Conservation (phyloP, 2,888 invertebrate species). For the Abscondita cerata region DNA sequence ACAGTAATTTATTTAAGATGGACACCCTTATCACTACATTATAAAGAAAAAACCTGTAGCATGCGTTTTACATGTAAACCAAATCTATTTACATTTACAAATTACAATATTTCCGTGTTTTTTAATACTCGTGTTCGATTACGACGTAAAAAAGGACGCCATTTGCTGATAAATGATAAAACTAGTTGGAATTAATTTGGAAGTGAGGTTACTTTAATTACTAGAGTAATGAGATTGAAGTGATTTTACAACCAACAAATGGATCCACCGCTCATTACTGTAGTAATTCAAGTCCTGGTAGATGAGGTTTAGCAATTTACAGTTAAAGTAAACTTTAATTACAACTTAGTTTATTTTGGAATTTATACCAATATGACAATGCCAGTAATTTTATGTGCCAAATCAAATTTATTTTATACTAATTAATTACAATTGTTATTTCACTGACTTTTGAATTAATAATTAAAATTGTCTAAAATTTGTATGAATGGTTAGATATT, state of each 20-base stretch:
- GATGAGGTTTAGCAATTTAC: constrained; percentile 30
- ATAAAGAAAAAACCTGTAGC: constrained; percentile 1
- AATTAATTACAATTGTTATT: no score
- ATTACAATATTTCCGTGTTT: background rate
- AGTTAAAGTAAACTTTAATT: constrained; percentile 2
- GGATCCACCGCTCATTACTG: constrained; percentile 22
- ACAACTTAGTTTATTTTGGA: background rate
- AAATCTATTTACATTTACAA: constrained; percentile 14
- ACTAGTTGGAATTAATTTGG: constrained; percentile 5
- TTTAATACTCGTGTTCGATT: background rate
- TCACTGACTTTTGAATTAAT: no score
- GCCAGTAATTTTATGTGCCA: no score
- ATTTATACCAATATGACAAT: background rate
- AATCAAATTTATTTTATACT: no score
- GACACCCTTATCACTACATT: no score
- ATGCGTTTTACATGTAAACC: constrained; percentile 14
- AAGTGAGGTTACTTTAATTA: constrained; percentile 34
- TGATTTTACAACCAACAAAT: constrained; percentile 23
- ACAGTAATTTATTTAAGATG: no score
- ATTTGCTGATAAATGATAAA: constrained; percentile 2
- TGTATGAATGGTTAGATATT: no score
- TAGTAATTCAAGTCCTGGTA: constrained; percentile 29
- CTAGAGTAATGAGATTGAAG: constrained; percentile 30
- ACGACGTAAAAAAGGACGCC: background rate
- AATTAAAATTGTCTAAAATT: no score